Percentiles rank a stretch among this genome's conserved stretches.
phyloP scores from a whole-genome alignment of 1,140 invertebrate species.

The Camponotus pennsylvanicus region DNA sequence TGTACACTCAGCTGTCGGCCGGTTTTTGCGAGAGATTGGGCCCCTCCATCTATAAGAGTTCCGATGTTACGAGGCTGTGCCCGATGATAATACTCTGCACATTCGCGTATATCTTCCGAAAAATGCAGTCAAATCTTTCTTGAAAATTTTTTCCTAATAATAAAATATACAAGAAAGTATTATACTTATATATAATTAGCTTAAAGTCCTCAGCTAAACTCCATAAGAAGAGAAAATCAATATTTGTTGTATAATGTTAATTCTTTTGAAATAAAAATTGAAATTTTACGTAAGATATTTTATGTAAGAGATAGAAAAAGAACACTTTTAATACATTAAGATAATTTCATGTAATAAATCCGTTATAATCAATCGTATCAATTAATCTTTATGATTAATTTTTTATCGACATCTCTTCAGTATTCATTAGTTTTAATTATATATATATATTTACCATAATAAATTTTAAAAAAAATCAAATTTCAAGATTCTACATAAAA shows the following conservation, averaged over 20 bases:
- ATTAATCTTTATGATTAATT: background rate
- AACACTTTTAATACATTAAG: background rate
- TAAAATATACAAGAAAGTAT: background rate
- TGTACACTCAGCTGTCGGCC: constrained; percentile 79
- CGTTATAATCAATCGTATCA: background rate
- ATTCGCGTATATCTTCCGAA: background rate
- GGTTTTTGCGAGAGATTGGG: constrained; percentile 70
- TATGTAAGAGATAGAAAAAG: background rate
- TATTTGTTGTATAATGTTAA: background rate
- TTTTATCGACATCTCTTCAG: background rate
- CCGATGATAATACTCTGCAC: background rate
- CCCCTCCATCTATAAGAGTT: constrained; percentile 20
- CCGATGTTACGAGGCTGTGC: background rate
- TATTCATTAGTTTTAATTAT: background rate
- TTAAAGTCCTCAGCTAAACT: background rate
- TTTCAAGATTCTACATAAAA: constrained; percentile 2
- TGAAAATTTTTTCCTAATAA: background rate
- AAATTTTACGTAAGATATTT: background rate
- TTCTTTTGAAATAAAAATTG: background rate
- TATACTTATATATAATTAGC: background rate
- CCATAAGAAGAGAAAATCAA: background rate
- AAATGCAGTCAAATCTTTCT: background rate
- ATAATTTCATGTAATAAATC: background rate
- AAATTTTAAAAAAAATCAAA: background rate
- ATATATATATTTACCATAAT: background rate